Base-by-base conservation (phyloP, 2,797 vertebrate genomes). In the Poeciliopsis infans region DNA sequence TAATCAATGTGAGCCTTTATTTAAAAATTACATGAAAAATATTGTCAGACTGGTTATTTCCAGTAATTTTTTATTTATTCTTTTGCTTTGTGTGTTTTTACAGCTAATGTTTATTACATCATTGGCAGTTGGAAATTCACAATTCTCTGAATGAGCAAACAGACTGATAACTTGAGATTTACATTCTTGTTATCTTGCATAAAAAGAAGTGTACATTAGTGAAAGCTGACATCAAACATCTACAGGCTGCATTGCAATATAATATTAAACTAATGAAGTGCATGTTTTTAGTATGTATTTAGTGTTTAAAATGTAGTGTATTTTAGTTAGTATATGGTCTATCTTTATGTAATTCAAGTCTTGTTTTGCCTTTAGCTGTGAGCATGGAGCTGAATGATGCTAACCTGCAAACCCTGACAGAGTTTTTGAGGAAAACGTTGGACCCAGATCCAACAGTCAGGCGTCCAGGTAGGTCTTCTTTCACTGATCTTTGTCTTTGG, bases 381-480 rank as follows among this genome's bases (percentile, higher is more conserved):
- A 94, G 68, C 89, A 99, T 99, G 98, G 98, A 99, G 87, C 95
- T 99, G 84, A 99, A 97, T 86, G 98, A 99, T 90, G 96, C 95
- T 80, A 99, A 99, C 94, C 96, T 99, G 83, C 98, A 98, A 87
- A 97, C 96, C 70, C 94, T 99, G 89, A 99, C 98, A 1, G 98
- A 99, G 88, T 99, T 97, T 86, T 93, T 99, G 53, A 96, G 96
- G 93, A 99, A 99, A 95, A 99, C 98, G 0, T 93, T 99, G 85
- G 97, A 98, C 93, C 98, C 98, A 66, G 97, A 99, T 91, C 98
- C 98, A 80, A 86, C 96, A 59, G 94, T 99, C 90, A 96, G 98
- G 84, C 97, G 98, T 75, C 98, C 98, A 95, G 98, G 98, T 99
- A 87, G 79, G 23, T 11, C 28, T 76, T 11, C 7, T 25, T 69